A percentile compares a stretch with the other conserved stretches of the same genome.
Evolutionary conservation across 2,888 invertebrate genomes (phyloP).

Genomic region (Cyaniris semiargus): DNA sequence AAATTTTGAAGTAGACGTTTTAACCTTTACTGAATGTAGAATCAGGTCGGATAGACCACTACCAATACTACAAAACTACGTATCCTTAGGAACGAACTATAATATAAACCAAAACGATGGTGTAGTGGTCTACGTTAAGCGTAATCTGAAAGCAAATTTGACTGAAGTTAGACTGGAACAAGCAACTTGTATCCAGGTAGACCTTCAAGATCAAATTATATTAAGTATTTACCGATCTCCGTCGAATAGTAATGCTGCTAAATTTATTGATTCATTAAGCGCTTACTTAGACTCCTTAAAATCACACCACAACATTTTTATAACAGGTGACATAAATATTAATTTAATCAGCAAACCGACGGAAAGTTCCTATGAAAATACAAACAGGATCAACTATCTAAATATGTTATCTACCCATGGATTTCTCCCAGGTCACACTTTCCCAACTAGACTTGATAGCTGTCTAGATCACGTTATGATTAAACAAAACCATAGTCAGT

Average conservation of each 20-base stretch:
- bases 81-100: neutral
- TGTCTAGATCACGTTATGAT: constrained; percentile 43
- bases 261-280: too few relatives aligned
- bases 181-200: constrained; percentile 33
- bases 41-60: constrained; percentile 10
- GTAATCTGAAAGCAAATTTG: constrained; percentile 2
- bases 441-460: constrained; percentile 42
- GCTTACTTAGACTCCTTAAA: too few relatives aligned
- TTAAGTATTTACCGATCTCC: constrained; percentile 45
- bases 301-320: too few relatives aligned
- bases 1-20: constrained; percentile 29
- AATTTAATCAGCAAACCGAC: too few relatives aligned
- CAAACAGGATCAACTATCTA: constrained; percentile 41
- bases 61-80: constrained; percentile 30
- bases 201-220: constrained; percentile 28
- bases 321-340: too few relatives aligned
- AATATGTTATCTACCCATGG: constrained; percentile 40
- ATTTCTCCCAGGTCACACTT: constrained; percentile 41
- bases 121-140: constrained; percentile 35
- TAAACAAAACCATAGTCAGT: constrained; percentile 36
- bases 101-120: constrained; percentile 35
- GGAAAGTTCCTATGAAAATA: constrained; percentile 38
- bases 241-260: constrained; percentile 38
- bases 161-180: constrained; percentile 28
- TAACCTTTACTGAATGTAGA: constrained; percentile 32